Conservation (phyloP, 1,140 invertebrate genomes). For the Drosophila equinoxialis region DNA sequence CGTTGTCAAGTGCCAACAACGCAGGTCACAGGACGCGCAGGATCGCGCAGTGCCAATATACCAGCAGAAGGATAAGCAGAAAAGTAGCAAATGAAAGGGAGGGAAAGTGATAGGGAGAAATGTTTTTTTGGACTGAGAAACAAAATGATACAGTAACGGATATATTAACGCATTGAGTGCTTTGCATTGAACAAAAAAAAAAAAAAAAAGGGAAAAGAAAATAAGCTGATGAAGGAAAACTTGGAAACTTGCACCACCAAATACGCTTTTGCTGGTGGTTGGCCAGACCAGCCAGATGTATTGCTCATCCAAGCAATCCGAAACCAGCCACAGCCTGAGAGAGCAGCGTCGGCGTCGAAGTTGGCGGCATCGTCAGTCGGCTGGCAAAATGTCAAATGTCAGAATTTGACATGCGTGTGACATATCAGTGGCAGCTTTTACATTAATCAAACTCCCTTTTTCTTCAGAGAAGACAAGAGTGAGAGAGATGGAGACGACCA, state of each 20-base stretch:
- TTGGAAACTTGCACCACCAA: conserved; percentile 64
- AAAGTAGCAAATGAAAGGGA: not conserved
- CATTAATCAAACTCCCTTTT: conserved; percentile 83
- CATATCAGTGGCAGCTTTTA: conserved; percentile 83
- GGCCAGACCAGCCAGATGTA: conserved; percentile 40
- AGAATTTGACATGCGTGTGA: conserved; percentile 83
- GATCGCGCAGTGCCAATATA: not conserved
- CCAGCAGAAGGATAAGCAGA: not conserved
- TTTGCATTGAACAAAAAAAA: conserved; percentile 48
- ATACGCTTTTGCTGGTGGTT: conserved; percentile 58
- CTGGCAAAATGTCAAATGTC: conserved; percentile 83
- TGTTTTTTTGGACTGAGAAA: conserved; percentile 40
- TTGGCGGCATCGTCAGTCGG: conserved; percentile 45
- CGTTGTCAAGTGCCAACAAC: conserved; percentile 74
- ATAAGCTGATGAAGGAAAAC: conserved; percentile 49
- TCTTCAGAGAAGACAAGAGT: conserved; percentile 46
- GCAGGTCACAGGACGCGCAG: conserved; percentile 48
- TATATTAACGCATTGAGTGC: conserved; percentile 78
- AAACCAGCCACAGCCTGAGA: conserved; percentile 44
- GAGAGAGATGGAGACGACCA: conserved; percentile 16
- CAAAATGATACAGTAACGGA: conserved; percentile 80
- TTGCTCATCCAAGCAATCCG: conserved; percentile 65
- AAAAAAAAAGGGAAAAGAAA: conserved; percentile 35
- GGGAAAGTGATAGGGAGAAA: not conserved
- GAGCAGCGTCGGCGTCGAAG: conserved; percentile 45